Percentiles rank a stretch among this genome's conserved stretches.
These are phyloP conservation scores for Tiliacea aurago DNA, from an alignment of 2,888 invertebrate genomes.

Conservation along the genomic window DNA sequence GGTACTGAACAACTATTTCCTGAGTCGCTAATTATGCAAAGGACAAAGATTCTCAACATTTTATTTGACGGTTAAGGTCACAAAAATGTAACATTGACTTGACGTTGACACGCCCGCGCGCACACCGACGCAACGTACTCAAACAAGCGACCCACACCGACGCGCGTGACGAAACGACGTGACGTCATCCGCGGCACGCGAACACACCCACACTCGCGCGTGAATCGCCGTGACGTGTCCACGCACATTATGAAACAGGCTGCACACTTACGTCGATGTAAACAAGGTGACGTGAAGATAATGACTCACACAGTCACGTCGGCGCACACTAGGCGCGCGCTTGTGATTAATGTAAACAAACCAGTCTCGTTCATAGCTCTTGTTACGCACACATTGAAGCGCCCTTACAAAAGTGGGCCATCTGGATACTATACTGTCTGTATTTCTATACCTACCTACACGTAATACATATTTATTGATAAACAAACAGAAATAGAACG, in stretches of 20 bases:
- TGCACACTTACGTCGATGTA: conserved; percentile 80
- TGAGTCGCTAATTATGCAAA: conserved; percentile 74
- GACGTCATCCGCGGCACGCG: conserved; percentile 87
- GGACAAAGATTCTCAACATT: conserved; percentile 75
- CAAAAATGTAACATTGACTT: conserved; percentile 89
- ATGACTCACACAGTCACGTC: conserved; percentile 81
- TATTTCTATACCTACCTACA: conserved; percentile 30
- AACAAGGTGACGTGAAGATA: conserved; percentile 88
- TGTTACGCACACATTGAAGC: conserved; percentile 68
- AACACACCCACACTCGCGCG: conserved; percentile 88
- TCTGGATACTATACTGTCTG: conserved; percentile 71
- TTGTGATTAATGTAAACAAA: conserved; percentile 88
- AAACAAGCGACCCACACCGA: conserved; percentile 73
- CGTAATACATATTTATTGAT: conserved; percentile 52
- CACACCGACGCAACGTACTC: conserved; percentile 67
- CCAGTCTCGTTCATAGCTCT: conserved; percentile 74
- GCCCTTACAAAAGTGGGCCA: conserved; percentile 83
- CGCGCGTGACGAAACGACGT: conserved; percentile 80
- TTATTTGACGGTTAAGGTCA: conserved; percentile 89
- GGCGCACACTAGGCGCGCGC: conserved; percentile 75
- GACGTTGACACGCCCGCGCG: conserved; percentile 78
- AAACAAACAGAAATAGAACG: conserved; percentile 59
- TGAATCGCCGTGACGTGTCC: conserved; percentile 79
- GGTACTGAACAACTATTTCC: conserved; percentile 34
- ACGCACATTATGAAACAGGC: conserved; percentile 69